Percentiles rank a stretch among this genome's conserved stretches.
Conservation (phyloP, 2,888 invertebrate genomes). For the Biston betularia region DNA sequence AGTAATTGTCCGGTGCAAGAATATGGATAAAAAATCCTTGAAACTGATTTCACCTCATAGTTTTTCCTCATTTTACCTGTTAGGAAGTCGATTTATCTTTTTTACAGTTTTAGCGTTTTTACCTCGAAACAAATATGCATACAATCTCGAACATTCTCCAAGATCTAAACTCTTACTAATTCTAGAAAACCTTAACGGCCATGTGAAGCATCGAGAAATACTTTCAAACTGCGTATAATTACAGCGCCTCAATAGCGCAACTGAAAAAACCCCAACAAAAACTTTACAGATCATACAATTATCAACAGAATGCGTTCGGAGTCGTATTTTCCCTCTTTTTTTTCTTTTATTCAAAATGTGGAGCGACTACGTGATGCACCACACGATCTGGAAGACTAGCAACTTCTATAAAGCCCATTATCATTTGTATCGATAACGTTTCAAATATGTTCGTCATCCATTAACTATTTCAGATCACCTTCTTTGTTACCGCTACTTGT, state of each 20-base stretch:
- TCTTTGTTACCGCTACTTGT: conserved; percentile 9
- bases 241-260: conserved; percentile 16
- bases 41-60: no score
- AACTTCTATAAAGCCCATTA: conserved; percentile 30
- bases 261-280: conserved; percentile 35
- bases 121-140: background rate
- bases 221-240: conserved; percentile 26
- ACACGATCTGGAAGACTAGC: conserved; percentile 31
- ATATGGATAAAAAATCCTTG: no score
- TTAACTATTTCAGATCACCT: conserved; percentile 8
- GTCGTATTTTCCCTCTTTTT: conserved; percentile 34
- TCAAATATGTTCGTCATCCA: conserved; percentile 22
- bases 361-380: conserved; percentile 39
- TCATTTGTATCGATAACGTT: conserved; percentile 25
- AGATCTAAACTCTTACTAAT: background rate
- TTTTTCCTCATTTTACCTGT: no score
- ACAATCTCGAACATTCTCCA: background rate
- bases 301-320: conserved; percentile 35
- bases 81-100: no score
- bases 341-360: conserved; percentile 41
- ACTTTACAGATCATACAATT: conserved; percentile 38
- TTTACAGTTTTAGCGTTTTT: no score
- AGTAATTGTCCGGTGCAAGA: no score
- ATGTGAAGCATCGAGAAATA: conserved; percentile 20
- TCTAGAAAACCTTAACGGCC: background rate